Conservation (phyloP, 2,797 vertebrate genomes). For the Thaleichthys pacificus region DNA sequence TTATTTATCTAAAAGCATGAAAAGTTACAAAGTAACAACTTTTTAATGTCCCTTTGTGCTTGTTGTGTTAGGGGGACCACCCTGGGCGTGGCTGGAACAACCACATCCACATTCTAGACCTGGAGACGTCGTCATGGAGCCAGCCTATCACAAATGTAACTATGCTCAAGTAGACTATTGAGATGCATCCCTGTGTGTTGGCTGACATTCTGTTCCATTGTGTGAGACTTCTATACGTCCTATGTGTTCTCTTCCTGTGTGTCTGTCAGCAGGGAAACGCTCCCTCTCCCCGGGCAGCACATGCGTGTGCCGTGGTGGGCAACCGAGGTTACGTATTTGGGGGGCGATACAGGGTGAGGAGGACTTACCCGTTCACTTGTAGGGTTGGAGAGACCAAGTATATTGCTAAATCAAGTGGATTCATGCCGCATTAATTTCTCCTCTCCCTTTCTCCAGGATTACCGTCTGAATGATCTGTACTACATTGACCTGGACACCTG, state of each 20-base stretch:
- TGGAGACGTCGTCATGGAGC: constrained; percentile 88
- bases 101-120: constrained; percentile 91
- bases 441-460: constrained; percentile 75
- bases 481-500: constrained; percentile 91
- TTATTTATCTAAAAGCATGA: background rate
- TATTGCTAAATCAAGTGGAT: background rate
- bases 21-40: background rate
- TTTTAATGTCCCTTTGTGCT: background rate
- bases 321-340: constrained; percentile 94
- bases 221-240: background rate
- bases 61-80: constrained; percentile 67
- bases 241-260: background rate
- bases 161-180: background rate
- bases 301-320: constrained; percentile 89
- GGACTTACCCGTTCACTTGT: background rate
- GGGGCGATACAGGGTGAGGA: constrained; percentile 86
- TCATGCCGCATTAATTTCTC: background rate
- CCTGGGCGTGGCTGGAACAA: constrained; percentile 94
- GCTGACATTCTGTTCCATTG: background rate
- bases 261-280: constrained; percentile 81
- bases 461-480: constrained; percentile 91
- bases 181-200: background rate
- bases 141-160: constrained; percentile 90
- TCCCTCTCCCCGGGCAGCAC: constrained; percentile 91
- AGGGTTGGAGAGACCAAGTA: background rate